These are phyloP conservation scores for Aphelinus certus DNA, from an alignment of 1,140 invertebrate genomes.

Conservation along the genomic window DNA sequence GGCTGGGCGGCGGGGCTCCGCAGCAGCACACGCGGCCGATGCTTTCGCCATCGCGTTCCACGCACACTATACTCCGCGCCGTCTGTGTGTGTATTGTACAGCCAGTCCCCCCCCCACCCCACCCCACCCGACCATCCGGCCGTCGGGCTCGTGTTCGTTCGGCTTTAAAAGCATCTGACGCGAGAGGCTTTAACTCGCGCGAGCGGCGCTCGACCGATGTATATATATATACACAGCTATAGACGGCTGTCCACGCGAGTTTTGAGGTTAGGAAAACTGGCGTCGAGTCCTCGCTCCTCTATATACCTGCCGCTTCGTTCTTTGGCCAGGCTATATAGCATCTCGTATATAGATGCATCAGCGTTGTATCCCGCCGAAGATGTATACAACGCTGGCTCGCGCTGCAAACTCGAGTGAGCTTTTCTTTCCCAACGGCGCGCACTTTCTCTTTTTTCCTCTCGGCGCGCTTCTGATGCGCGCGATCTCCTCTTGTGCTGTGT, in stretches of 20 bases:
- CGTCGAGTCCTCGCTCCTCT: neutral
- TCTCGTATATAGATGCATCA: no score
- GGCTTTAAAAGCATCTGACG: neutral
- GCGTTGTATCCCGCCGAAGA: no score
- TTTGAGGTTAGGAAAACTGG: constrained; percentile 23
- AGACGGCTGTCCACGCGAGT: neutral
- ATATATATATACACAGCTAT: no score
- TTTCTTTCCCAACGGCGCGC: neutral
- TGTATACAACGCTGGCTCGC: neutral
- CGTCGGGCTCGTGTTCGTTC: neutral
- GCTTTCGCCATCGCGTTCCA: constrained; percentile 38
- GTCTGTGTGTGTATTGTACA: neutral
- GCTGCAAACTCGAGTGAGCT: neutral
- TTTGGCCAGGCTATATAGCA: no score
- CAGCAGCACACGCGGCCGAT: constrained; percentile 6
- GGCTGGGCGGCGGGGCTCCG: no score
- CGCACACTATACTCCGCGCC: neutral
- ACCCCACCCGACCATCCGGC: neutral
- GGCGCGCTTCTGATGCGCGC: neutral
- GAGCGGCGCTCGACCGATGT: neutral
- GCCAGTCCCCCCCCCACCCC: neutral
- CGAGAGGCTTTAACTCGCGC: constrained; percentile 5
- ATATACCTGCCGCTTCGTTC: no score
- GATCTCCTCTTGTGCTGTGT: neutral
- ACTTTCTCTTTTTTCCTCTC: constrained; percentile 25